phyloP scores from a whole-genome alignment of 2,113 vertebrate species.

The Ophiodon elongatus region DNA sequence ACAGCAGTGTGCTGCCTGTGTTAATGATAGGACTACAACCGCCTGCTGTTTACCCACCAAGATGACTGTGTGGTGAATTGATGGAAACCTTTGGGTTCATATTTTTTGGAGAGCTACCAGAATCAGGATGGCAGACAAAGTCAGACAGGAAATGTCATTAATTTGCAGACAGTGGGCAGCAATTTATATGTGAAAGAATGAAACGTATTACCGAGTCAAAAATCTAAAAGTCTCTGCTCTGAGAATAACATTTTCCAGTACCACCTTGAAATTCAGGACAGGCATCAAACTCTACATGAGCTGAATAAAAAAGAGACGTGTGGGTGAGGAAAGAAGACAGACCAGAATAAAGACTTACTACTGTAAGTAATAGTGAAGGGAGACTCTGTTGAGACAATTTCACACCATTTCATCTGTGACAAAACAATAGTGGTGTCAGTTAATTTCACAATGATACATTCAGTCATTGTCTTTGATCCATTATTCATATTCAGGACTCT shows the following conservation, averaged over 20 bases:
- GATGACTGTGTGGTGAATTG: not conserved
- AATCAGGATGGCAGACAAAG: not conserved
- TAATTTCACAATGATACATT: not conserved
- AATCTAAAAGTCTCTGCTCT: not conserved
- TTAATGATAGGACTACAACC: not conserved
- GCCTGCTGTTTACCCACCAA: constrained; percentile 11
- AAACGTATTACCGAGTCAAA: constrained; percentile 8
- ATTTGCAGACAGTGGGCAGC: not conserved
- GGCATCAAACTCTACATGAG: constrained; percentile 7
- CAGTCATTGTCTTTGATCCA: not conserved
- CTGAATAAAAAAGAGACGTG: constrained; percentile 33
- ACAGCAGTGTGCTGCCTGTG: constrained; percentile 16
- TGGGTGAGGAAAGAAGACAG: constrained; percentile 7
- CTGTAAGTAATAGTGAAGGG: constrained; percentile 11
- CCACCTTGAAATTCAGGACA: constrained; percentile 50
- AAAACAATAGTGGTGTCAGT: not conserved
- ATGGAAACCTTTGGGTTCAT: not conserved
- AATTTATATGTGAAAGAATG: constrained; percentile 17
- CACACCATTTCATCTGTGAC: not conserved
- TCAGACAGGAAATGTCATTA: constrained; percentile 9
- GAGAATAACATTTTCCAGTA: constrained; percentile 5
- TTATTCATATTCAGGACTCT: not conserved
- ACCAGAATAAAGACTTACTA: constrained; percentile 6
- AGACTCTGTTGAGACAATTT: constrained; percentile 4
- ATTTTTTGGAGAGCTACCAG: not conserved